A percentile compares a stretch with the other conserved stretches of the same genome.
Evolutionary conservation across 2,113 vertebrate species (phyloP).

Genomic region (Gavia stellata): DNA sequence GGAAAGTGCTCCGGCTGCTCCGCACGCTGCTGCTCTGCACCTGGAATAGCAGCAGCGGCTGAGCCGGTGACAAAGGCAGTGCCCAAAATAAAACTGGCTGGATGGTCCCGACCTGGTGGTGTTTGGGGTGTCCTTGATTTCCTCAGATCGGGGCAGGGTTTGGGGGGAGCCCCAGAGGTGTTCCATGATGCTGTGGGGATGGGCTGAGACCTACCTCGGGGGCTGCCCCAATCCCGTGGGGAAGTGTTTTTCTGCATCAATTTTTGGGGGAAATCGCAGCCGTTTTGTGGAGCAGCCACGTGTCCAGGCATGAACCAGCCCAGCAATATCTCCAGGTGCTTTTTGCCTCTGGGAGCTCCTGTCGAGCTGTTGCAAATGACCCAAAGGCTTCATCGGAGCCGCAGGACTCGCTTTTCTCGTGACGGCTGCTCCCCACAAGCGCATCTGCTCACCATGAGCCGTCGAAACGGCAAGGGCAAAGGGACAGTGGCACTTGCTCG

Average conservation of each 20-base stretch:
- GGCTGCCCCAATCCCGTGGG: accelerated
- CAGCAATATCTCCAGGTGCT: neutral
- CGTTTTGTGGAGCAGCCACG: accelerated
- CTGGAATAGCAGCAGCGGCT: accelerated
- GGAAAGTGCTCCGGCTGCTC: neutral
- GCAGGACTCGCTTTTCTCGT: accelerated
- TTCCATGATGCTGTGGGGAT: accelerated
- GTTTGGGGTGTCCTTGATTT: neutral
- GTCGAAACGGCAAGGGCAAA: accelerated
- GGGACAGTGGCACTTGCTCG: neutral
- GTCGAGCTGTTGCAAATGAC: accelerated
- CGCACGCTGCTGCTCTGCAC: neutral
- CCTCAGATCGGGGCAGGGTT: neutral
- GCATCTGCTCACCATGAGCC: accelerated
- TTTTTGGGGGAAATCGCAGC: neutral
- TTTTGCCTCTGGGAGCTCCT: neutral
- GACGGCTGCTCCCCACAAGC: neutral
- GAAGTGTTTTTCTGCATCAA: neutral
- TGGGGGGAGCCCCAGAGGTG: neutral
- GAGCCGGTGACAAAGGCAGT: neutral
- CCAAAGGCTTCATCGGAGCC: neutral
- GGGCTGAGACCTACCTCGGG: neutral
- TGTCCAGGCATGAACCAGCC: neutral
- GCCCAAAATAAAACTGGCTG: neutral
- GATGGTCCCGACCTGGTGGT: neutral